phyloP scores from a whole-genome alignment of 2,888 invertebrate species.

The Calameuta filiformis region DNA sequence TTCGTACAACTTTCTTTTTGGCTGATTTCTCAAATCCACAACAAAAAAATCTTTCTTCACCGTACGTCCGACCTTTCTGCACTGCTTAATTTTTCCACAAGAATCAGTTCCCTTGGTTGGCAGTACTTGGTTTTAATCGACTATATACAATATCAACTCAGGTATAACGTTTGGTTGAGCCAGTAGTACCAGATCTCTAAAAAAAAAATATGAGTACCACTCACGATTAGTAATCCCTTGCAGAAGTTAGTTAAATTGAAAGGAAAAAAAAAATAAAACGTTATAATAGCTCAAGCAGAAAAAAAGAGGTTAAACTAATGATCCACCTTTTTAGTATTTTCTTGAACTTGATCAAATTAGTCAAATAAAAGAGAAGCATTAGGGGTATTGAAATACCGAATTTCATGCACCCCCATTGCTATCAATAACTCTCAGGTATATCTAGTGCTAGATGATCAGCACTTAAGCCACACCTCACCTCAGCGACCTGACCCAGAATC shows the following conservation, averaged over 20 bases:
- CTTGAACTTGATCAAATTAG: neutral
- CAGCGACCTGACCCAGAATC: constrained; percentile 45
- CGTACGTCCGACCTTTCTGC: too few species aligned
- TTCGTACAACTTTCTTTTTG: too few species aligned
- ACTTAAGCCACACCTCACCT: constrained; percentile 35
- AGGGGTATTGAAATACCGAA: neutral
- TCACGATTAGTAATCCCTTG: neutral
- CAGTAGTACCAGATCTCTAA: neutral
- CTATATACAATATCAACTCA: neutral
- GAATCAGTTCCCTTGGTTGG: neutral
- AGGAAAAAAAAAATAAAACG: neutral
- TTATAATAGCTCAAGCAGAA: neutral
- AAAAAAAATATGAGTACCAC: neutral
- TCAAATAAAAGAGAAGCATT: neutral
- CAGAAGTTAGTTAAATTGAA: neutral
- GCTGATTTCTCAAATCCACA: too few species aligned
- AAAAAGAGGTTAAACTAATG: neutral
- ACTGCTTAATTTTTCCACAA: too few species aligned
- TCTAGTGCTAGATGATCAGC: neutral
- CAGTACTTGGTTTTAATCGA: neutral
- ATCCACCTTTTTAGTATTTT: neutral
- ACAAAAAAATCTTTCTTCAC: too few species aligned
- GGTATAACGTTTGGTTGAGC: neutral
- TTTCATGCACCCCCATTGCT: neutral
- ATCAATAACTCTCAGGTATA: neutral